These are phyloP conservation scores for Scrobipalpa atriplicella DNA, from an alignment of 2,888 invertebrate species.

Conservation along the genomic window DNA sequence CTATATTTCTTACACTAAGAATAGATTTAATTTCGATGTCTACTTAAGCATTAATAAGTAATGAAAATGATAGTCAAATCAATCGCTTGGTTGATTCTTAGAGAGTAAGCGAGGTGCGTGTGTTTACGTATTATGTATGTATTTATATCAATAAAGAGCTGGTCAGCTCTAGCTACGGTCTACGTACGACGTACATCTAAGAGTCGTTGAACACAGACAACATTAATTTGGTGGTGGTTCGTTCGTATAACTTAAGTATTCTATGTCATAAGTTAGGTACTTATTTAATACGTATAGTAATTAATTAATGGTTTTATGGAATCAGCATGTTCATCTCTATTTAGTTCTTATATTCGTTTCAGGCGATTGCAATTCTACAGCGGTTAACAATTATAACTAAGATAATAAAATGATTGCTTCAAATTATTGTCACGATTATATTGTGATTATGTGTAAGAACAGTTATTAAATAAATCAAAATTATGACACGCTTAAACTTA, in stretches of 20 bases:
- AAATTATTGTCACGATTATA: constrained; percentile 61
- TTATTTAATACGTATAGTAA: constrained; percentile 3
- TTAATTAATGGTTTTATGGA: not conserved
- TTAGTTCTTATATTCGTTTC: not conserved
- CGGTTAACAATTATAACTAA: not conserved
- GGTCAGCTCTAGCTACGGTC: constrained; percentile 38
- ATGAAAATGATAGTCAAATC: constrained; percentile 35
- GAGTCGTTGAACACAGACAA: constrained; percentile 73
- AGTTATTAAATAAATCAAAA: constrained; percentile 14
- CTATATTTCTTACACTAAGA: constrained; percentile 45
- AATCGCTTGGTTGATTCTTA: constrained; percentile 25
- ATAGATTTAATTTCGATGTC: constrained; percentile 54
- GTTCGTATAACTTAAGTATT: constrained; percentile 44
- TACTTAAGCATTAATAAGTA: constrained; percentile 54
- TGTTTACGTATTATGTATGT: constrained; percentile 39
- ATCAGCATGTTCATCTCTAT: constrained; percentile 7
- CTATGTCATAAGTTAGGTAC: constrained; percentile 26
- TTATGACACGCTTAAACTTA: not conserved
- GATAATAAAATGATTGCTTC: constrained; percentile 42
- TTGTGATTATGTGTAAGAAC: constrained; percentile 34
- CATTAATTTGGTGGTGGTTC: constrained; percentile 70
- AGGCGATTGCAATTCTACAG: not conserved
- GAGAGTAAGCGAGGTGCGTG: constrained; percentile 50
- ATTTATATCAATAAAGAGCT: constrained; percentile 34
- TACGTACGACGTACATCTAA: constrained; percentile 40